These are phyloP conservation scores for Chiridota heheva DNA, from an alignment of 35 echinoderm and acorn worm species.

Conservation along the genomic window DNA sequence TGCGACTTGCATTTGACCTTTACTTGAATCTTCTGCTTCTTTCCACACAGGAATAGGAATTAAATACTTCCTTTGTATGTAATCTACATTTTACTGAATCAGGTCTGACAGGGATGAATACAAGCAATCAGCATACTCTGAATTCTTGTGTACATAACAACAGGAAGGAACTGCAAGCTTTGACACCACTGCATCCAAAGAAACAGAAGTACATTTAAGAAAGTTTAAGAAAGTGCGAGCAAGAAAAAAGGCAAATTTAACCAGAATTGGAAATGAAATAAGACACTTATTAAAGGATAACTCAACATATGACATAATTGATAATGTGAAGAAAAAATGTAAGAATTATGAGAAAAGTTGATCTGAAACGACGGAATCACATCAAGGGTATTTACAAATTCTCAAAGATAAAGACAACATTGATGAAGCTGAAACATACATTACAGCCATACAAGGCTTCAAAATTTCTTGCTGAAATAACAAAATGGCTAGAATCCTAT, in stretches of 20 bases:
- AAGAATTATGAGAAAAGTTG: not conserved
- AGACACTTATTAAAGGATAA: not conserved
- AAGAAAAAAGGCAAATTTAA: not conserved
- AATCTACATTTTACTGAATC: no score
- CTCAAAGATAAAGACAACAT: not conserved
- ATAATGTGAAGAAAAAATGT: not conserved
- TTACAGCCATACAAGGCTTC: not conserved
- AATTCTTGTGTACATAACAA: no score
- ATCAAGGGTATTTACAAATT: constrained; percentile 22
- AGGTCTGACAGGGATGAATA: no score
- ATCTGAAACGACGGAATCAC: not conserved
- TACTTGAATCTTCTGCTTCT: no score
- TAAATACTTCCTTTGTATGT: no score
- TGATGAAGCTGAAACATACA: constrained; percentile 16
- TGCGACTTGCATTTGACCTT: no score
- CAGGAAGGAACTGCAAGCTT: no score
- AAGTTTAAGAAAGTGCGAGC: not conserved
- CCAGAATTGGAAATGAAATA: not conserved
- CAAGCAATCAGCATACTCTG: no score
- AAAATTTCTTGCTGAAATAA: not conserved
- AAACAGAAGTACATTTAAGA: not conserved
- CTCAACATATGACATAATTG: not conserved
- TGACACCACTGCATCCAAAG: no score
- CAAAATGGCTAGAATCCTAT: not conserved
- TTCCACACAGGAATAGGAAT: no score